Base-by-base conservation (phyloP, 2,888 invertebrate species). In the Chymomyza caudatula region DNA sequence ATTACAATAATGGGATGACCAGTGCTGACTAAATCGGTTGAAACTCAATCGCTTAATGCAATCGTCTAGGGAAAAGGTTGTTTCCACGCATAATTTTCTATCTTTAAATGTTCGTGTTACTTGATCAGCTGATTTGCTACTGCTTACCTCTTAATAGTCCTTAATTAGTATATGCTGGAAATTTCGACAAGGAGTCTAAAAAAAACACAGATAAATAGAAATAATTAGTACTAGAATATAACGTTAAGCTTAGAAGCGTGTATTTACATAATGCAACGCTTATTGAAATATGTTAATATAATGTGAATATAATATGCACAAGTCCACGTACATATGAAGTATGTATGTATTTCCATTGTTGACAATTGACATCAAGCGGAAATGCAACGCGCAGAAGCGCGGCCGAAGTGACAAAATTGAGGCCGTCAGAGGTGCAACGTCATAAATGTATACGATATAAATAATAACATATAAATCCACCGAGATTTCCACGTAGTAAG, bases 61-160 rank as follows among this genome's bases (percentile, higher is more conserved):
- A n/a, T n/a, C n/a, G n/a, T n/a, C n/a, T n/a, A n/a, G n/a, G n/a
- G n/a, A n/a, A n/a, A n/a, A n/a, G n/a, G n/a, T n/a, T n/a, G n/a
- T n/a, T n/a, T n/a, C n/a, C n/a, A n/a, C n/a, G n/a, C n/a, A n/a
- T n/a, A n/a, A n/a, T n/a, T n/a, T n/a, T n/a, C n/a, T n/a, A n/a
- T n/a, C n/a, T n/a, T n/a, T n/a, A n/a, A n/a, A n/a, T n/a, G n/a
- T n/a, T n/a, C n/a, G n/a, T n/a, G n/a, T n/a, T n/a, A n/a, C n/a
- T n/a, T n/a, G n/a, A n/a, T n/a, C n/a, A n/a, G n/a, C n/a, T n/a
- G n/a, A n/a, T n/a, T n/a, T n/a, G 29, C 8, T 29, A n/a, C n/a
- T 19, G 75, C 84, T 81, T 53, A 84, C 81, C 81, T 83, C 84
- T 80, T 80, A 66, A 76, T 76, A 76, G 78, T 79, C 73, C 78